Evolutionary conservation across 2,888 invertebrate genomes (phyloP), one percentile per base, ranked within the genome.

Genomic region (Clitarchus hookeri): DNA sequence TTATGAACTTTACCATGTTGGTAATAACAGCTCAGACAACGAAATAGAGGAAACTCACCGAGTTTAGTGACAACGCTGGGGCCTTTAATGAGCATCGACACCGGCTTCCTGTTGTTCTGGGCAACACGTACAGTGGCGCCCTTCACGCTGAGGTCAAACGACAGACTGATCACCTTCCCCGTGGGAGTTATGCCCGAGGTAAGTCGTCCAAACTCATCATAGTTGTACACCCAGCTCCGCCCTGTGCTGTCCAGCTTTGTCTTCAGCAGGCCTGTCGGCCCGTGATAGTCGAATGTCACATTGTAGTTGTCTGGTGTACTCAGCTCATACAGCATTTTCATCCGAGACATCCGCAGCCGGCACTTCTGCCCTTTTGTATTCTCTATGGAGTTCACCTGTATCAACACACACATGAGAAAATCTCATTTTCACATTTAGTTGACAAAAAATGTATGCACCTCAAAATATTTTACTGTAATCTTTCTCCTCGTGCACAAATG

Each of bases 251-350:
- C 98, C 23, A 97, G 93, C 91, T 97, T 97, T 0, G 97, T 96
- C 90, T 96, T 97, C 65, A 99, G 92, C 79, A 99, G 92, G 0
- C 98, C 98, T 0, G 97, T 96, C 0, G 97, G 96, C 0, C 97
- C 97, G 90, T 98, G 96, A 91, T 98, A 99, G 90, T 98, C 97
- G 90, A 98, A 98, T 0, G 97, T 97, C 2, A 97, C 96, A 90
- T 98, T 98, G 90, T 97, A 97, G 91, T 98, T 98, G 90, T 98
- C 98, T 0, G 98, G 98, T 0, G 98, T 97, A 88, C 97, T 96
- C 1, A 98, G 92, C 90, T 97, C 97, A 91, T 98, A 97, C 23
- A 99, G 92, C 94, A 98, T 96, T 90, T 97, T 96, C 95, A 98
- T 97, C 90, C 98, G 94, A 0, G 98, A 97, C 97, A 98, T 98